These are phyloP conservation scores for Cylindroiulus punctatus DNA, from an alignment of 2,888 invertebrate genomes.

Conservation along the genomic window DNA sequence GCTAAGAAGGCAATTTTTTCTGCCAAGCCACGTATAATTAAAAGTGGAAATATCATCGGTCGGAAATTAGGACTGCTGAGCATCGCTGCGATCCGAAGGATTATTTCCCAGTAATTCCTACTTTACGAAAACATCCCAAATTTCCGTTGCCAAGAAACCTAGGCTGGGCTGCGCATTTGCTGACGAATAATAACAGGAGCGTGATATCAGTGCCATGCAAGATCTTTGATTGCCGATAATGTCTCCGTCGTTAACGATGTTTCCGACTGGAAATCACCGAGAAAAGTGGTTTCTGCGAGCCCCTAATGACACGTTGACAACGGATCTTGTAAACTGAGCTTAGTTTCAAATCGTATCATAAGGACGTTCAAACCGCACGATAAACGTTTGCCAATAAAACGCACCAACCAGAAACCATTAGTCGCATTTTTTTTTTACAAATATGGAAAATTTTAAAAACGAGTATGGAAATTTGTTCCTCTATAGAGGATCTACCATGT, in stretches of 20 bases:
- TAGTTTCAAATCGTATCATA: background rate
- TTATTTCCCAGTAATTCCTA: slow-evolving; percentile 32
- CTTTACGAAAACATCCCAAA: slow-evolving; percentile 31
- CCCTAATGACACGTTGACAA: background rate
- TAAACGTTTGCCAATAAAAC: too few relatives aligned
- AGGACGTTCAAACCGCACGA: background rate
- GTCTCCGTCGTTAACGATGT: background rate
- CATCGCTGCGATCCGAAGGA: background rate
- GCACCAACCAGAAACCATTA: background rate
- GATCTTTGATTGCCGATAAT: slow-evolving; percentile 35
- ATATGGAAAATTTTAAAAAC: background rate
- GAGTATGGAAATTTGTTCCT: background rate
- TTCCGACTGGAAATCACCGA: background rate
- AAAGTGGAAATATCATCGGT: background rate
- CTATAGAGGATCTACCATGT: too few relatives aligned
- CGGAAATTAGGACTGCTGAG: slow-evolving; percentile 4
- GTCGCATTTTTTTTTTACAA: background rate
- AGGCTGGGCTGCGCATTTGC: background rate
- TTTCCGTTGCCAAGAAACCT: slow-evolving; percentile 1
- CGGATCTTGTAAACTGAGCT: background rate
- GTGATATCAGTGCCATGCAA: background rate
- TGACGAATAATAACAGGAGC: slow-evolving; percentile 35
- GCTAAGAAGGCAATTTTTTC: background rate
- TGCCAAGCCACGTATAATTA: background rate
- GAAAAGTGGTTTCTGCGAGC: background rate